Percentiles rank a stretch among this genome's conserved stretches.
phyloP scores from a whole-genome alignment of 2,797 vertebrate genomes.

The Pelobates cultripes region DNA sequence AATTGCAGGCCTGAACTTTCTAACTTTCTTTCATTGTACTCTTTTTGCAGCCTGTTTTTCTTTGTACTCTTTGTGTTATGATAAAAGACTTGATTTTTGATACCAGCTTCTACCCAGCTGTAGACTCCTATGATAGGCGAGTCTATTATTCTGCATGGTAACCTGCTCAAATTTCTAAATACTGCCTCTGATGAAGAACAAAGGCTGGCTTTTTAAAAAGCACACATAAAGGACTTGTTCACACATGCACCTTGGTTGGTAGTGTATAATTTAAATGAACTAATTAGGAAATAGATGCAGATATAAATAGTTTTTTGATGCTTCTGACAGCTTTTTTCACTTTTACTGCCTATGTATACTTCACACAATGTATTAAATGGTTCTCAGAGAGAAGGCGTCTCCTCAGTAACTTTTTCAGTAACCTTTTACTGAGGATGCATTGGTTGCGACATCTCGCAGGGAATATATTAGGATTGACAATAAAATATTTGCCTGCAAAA shows the following conservation, averaged over 20 bases:
- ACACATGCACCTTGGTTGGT: slow-evolving; percentile 25
- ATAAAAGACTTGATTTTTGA: slow-evolving; percentile 36
- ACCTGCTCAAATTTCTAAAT: slow-evolving; percentile 44
- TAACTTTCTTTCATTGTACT: not conserved
- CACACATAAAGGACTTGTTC: slow-evolving; percentile 44
- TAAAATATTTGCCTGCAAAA: not conserved
- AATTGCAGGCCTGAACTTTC: not conserved
- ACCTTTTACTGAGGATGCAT: not conserved
- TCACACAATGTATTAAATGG: slow-evolving; percentile 6
- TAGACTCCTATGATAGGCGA: slow-evolving; percentile 8
- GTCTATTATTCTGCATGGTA: slow-evolving; percentile 34
- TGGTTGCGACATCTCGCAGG: not conserved
- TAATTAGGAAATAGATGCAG: slow-evolving; percentile 33
- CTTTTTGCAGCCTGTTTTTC: slow-evolving; percentile 12
- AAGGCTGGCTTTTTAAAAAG: slow-evolving; percentile 40
- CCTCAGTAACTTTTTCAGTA: not conserved
- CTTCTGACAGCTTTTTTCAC: slow-evolving; percentile 1
- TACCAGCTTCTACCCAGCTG: slow-evolving; percentile 18
- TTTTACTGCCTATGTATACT: not conserved
- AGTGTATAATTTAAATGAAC: slow-evolving; percentile 36
- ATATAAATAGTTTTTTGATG: slow-evolving; percentile 21
- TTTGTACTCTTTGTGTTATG: slow-evolving; percentile 19
- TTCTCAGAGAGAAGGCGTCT: not conserved
- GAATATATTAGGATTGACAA: not conserved
- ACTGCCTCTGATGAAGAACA: slow-evolving; percentile 37